Percentiles rank a stretch among this genome's conserved stretches.
Evolutionary conservation across 2,888 invertebrate genomes (phyloP).

Genomic region (Dryococelus australis): DNA sequence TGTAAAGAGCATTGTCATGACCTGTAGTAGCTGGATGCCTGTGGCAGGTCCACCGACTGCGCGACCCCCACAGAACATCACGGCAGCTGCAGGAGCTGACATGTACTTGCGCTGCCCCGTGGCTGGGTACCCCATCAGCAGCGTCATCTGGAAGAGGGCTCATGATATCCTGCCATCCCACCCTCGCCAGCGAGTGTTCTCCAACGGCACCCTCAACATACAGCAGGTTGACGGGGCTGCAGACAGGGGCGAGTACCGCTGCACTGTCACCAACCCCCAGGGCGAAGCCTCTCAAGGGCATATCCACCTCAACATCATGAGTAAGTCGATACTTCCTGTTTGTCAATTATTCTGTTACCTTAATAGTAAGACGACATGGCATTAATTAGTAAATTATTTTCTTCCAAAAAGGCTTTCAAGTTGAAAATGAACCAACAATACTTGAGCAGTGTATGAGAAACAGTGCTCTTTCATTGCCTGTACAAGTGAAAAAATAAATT

Average conservation of each 20-base stretch:
- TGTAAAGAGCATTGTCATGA: not conserved
- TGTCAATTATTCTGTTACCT: too few relatives aligned
- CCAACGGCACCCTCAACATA: slow-evolving; percentile 60
- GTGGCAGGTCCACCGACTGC: slow-evolving; percentile 60
- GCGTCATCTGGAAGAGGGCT: slow-evolving; percentile 61
- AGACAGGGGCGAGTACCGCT: slow-evolving; percentile 61
- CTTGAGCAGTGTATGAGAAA: too few relatives aligned
- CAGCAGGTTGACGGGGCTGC: slow-evolving; percentile 57
- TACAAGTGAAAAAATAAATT: too few relatives aligned
- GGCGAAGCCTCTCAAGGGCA: slow-evolving; percentile 57
- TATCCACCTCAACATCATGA: slow-evolving; percentile 59
- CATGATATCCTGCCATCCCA: slow-evolving; percentile 56
- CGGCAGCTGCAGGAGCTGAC: slow-evolving; percentile 61
- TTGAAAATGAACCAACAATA: too few relatives aligned
- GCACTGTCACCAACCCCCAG: slow-evolving; percentile 58
- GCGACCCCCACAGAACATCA: slow-evolving; percentile 60
- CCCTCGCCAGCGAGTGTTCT: slow-evolving; percentile 58
- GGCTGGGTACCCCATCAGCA: slow-evolving; percentile 62
- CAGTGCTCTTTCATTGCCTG: too few relatives aligned
- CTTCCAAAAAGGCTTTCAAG: too few relatives aligned
- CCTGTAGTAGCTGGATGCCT: not conserved
- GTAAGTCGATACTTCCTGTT: slow-evolving; percentile 53
- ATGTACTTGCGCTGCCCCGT: slow-evolving; percentile 61
- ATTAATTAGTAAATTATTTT: too few relatives aligned
- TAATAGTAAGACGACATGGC: too few relatives aligned